Evolutionary conservation across 2,113 vertebrate genomes (phyloP).

Genomic region (Eudyptes chrysolophus): DNA sequence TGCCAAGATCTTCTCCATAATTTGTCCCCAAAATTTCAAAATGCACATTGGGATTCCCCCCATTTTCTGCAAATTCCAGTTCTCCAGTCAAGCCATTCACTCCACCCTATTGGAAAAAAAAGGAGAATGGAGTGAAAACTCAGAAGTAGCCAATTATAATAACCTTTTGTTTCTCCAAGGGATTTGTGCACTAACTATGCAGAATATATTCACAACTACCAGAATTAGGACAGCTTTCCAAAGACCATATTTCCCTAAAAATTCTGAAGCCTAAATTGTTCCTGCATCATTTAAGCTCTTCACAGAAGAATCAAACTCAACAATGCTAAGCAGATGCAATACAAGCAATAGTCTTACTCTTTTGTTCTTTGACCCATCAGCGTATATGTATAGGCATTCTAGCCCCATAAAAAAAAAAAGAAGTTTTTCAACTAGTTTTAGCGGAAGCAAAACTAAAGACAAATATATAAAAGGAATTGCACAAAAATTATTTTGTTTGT

Average conservation of each 20-base stretch:
- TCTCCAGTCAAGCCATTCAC: slow-evolving; percentile 92
- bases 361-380: background rate
- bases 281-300: background rate
- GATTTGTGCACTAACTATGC: background rate
- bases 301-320: background rate
- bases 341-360: background rate
- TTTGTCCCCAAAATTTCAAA: slow-evolving; percentile 98
- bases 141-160: background rate
- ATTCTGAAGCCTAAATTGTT: background rate
- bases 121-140: background rate
- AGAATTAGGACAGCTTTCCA: background rate
- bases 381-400: fast-evolving
- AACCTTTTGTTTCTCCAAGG: background rate
- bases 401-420: background rate
- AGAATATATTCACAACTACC: background rate
- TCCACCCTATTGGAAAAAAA: slow-evolving; percentile 78
- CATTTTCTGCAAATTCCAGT: slow-evolving; percentile 93
- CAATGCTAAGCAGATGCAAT: background rate
- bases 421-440: background rate
- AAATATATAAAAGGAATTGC: background rate
- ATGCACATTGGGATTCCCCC: slow-evolving; percentile 93
- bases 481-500: background rate
- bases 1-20: slow-evolving; percentile 94
- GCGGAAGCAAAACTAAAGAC: background rate
- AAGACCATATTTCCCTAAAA: background rate